A percentile compares a stretch with the other conserved stretches of the same genome.
Conservation (phyloP, 1,140 invertebrate genomes). For the Saxidomus purpurata region DNA sequence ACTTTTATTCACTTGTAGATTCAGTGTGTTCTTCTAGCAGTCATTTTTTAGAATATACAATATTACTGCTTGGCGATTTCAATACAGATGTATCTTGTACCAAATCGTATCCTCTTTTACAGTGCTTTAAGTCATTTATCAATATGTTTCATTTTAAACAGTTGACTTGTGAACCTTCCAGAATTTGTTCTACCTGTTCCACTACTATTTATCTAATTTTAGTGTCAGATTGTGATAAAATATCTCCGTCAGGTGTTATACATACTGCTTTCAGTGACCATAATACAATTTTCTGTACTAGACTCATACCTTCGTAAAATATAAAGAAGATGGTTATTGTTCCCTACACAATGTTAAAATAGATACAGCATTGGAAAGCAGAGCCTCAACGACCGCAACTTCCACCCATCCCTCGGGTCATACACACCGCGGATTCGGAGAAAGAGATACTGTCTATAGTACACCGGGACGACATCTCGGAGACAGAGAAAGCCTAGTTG, state of each 20-base stretch:
- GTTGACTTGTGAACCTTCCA: slow-evolving; percentile 17
- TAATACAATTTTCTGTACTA: slow-evolving; percentile 25
- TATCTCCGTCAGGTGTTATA: slow-evolving; percentile 48
- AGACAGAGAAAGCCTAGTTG: too few relatives aligned
- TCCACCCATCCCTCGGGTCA: too few relatives aligned
- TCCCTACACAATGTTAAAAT: too few relatives aligned
- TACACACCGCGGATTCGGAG: too few relatives aligned
- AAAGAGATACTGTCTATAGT: too few relatives aligned
- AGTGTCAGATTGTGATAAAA: slow-evolving; percentile 50
- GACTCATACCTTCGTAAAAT: too few relatives aligned
- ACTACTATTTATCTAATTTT: slow-evolving; percentile 51
- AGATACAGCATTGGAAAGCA: too few relatives aligned
- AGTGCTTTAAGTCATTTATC: slow-evolving; percentile 34
- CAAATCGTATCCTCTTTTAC: slow-evolving; percentile 30
- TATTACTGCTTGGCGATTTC: slow-evolving; percentile 51
- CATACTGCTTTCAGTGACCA: slow-evolving; percentile 42
- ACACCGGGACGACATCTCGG: too few relatives aligned
- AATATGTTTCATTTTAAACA: too few relatives aligned
- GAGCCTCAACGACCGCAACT: too few relatives aligned
- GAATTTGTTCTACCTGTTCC: slow-evolving; percentile 31
- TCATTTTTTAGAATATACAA: slow-evolving; percentile 55
- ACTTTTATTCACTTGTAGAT: slow-evolving; percentile 31
- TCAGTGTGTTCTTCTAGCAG: slow-evolving; percentile 11
- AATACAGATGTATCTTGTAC: slow-evolving; percentile 43
- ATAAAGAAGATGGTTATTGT: too few relatives aligned